Base-by-base conservation (phyloP, 2,797 vertebrate species). In the Pangasius krempfi region DNA sequence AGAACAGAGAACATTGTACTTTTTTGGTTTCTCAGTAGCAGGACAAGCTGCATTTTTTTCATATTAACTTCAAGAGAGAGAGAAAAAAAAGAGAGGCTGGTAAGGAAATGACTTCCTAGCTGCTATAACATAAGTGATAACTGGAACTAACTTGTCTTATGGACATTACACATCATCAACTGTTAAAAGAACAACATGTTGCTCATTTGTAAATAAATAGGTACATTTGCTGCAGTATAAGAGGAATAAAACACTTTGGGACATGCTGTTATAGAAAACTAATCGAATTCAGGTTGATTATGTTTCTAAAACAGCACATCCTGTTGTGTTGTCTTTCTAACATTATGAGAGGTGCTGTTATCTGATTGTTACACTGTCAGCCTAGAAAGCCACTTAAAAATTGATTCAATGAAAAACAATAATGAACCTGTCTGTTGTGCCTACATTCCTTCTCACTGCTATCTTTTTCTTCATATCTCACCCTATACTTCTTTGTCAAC, bases 401-500 rank as follows among this genome's bases (percentile, higher is more conserved):
- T 37, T 27, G 5, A 72, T 72, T 85, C 66, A 58, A 10, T 85
- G 30, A 54, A 72, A 85, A 73, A 72, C 66, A 85, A 85, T 73
- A 84, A 47, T 14, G 44, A 68, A 58, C 47, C 66, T 85, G 52
- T 70, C 66, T 44, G 22, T 86, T 54, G 30, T 75, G 54, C 83
- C 62, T 33, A 70, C 83, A 70, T 37, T 25, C 20, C 83, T 70
- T 47, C 83, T 22, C n/a, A 2, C 64, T 84, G 40, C 40, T 13
- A 8, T 64, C 40, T 30, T 33, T 33, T 60, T 85, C 22, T 85
- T 27, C 18, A 70, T 22, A 85, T 70, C 75, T 85, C 50, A 33
- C 50, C 50, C 50, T 58, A 85, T 79, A 44, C 75, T 73, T 80
- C 52, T 62, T 75, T 75, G 40, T 75, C 84, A 75, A n/a, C 66